Evolutionary conservation across 2,113 vertebrate species (phyloP), one percentile per base, ranked within the genome.

Genomic region (Strix uralensis): DNA sequence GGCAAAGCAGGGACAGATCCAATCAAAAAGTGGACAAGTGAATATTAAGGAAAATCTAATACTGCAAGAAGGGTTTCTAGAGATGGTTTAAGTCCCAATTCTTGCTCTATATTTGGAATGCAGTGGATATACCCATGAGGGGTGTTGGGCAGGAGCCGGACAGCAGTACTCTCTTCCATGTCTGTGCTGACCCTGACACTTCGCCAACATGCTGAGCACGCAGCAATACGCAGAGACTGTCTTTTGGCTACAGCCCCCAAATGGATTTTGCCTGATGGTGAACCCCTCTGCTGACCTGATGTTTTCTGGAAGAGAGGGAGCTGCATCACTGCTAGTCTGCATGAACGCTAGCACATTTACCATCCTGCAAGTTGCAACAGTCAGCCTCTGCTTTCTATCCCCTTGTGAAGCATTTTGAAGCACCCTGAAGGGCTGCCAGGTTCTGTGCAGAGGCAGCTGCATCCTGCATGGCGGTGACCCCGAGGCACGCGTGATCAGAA

Each of bases 11-110:
- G 87, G 93, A 94, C 62, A 89, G 87, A 94, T 54, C 69, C 86
- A 92, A 80, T 91, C 84, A 90, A 78, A 81, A 90, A 96, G 92
- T 87, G 95, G 95, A 92, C 87, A 91, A 90, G 87, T 70, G 81
- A 96, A 63, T 83, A 93, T 75, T 89, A 92, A 73, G 34, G 78
- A 94, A 93, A 94, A 88, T 62, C 85, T 81, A 79, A 86, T 27
- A 74, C 55, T 72, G 70, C 85, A 96, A 65, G 63, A 62, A 85
- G 77, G 44, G 21, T 67, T 93, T 90, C 71, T 59, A 78, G 75
- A 1, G 5, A 77, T 80, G 69, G 65, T 87, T 57, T 42, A 69
- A 58, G 91, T 87, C 52, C 30, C 36, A 42, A 36, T 89, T 91
- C 55, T 61, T 58, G 44, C 70, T 75, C 27, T 62, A 1, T 29